Conservation (phyloP, 2,888 invertebrate species). For the Ligdia adustata region DNA sequence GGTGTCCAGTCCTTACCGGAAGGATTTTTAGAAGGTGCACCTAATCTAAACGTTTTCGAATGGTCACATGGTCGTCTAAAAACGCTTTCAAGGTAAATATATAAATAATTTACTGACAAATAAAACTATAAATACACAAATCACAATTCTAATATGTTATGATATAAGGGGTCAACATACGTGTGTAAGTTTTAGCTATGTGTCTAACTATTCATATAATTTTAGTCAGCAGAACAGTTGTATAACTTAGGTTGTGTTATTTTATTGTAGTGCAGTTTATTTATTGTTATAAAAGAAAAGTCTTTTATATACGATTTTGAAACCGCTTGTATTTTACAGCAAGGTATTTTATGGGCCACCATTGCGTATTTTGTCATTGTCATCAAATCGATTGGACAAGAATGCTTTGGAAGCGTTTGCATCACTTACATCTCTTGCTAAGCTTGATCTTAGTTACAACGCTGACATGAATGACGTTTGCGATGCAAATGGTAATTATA, state of each 20-base stretch:
- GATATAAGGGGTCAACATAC: too few species aligned
- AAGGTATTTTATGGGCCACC: neutral
- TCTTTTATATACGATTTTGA: too few species aligned
- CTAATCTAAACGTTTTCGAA: neutral
- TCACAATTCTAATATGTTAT: too few species aligned
- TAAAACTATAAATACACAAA: too few species aligned
- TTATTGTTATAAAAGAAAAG: too few species aligned
- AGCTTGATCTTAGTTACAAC: neutral
- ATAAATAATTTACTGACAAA: too few species aligned
- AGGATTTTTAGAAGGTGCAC: neutral
- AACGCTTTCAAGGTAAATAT: neutral
- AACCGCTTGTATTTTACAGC: too few species aligned
- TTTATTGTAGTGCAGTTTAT: too few species aligned
- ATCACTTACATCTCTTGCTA: neutral
- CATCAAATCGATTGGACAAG: neutral
- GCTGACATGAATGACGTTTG: neutral
- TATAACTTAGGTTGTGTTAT: too few species aligned
- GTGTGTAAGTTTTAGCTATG: too few species aligned
- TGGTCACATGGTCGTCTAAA: neutral
- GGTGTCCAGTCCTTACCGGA: neutral
- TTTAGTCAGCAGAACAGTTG: too few species aligned
- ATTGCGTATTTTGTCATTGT: neutral
- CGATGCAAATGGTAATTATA: conserved; percentile 4
- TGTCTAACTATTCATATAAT: too few species aligned
- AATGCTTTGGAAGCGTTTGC: neutral